phyloP scores from a whole-genome alignment of 2,113 vertebrate species.

The Canis aureus region DNA sequence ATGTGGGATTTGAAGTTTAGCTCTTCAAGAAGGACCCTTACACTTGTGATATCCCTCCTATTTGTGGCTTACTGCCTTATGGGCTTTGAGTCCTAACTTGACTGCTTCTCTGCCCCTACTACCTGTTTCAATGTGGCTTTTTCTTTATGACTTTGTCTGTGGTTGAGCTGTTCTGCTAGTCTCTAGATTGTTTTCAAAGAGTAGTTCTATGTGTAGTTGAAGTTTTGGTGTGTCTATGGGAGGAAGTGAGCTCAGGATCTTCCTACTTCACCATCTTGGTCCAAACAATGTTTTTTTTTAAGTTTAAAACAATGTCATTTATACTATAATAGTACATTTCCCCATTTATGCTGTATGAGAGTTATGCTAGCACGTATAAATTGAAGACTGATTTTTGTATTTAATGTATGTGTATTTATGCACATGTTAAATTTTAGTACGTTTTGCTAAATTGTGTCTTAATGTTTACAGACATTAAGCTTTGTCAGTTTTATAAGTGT shows the following conservation, averaged over 20 bases:
- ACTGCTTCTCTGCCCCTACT: background rate
- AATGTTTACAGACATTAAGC: slow-evolving; percentile 21
- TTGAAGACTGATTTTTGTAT: background rate
- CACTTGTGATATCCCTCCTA: background rate
- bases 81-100: background rate
- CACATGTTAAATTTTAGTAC: background rate
- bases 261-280: background rate
- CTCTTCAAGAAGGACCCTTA: background rate
- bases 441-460: slow-evolving; percentile 44
- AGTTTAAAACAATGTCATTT: background rate
- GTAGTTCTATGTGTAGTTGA: background rate
- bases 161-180: background rate
- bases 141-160: background rate
- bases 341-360: background rate
- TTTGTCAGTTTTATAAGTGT: slow-evolving; percentile 30
- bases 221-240: background rate
- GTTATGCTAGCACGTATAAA: background rate
- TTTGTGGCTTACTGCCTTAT: background rate
- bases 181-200: background rate
- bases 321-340: background rate
- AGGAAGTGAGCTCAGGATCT: background rate
- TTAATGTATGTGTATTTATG: slow-evolving; percentile 38
- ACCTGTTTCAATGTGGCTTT: background rate
- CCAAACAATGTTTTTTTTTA: background rate
- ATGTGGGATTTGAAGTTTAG: too few species aligned